Evolutionary conservation across 2,797 vertebrate species (phyloP).

Genomic region (Eupleurogrammus muticus): DNA sequence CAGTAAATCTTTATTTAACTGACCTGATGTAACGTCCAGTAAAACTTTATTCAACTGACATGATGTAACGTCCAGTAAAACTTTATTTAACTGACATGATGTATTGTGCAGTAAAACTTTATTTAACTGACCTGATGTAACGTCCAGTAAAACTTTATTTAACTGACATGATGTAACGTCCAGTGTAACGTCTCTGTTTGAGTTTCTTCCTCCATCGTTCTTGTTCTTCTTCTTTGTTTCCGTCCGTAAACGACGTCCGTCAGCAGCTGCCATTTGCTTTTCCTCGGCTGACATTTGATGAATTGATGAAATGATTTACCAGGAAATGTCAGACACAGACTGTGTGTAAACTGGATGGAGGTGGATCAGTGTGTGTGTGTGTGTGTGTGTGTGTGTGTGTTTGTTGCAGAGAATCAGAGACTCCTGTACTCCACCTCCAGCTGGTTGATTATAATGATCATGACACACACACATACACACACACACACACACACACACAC

Average conservation of each 20-base stretch:
- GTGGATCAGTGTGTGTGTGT: slow-evolving; percentile 22
- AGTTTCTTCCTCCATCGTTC: slow-evolving; percentile 31
- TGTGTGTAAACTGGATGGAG: slow-evolving; percentile 10
- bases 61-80: too few species aligned
- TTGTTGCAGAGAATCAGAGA: slow-evolving; percentile 1
- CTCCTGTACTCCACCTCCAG: not conserved
- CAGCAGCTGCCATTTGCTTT: slow-evolving; percentile 67
- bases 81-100: too few species aligned
- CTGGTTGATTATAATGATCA: slow-evolving; percentile 18
- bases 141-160: too few species aligned
- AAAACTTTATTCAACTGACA: too few species aligned
- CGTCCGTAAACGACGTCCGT: slow-evolving; percentile 45
- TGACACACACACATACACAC: too few species aligned
- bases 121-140: too few species aligned
- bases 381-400: not conserved
- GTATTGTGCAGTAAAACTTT: too few species aligned
- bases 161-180: too few species aligned
- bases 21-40: too few species aligned
- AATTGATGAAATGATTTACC: slow-evolving; percentile 67
- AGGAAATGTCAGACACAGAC: slow-evolving; percentile 74
- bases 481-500: too few species aligned
- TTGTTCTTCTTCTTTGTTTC: slow-evolving; percentile 31
- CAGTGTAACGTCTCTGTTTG: too few species aligned
- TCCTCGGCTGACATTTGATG: slow-evolving; percentile 71
- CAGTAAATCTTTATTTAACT: too few species aligned